phyloP scores from a whole-genome alignment of 2,797 vertebrate species.

The Tokudaia muenninki region DNA sequence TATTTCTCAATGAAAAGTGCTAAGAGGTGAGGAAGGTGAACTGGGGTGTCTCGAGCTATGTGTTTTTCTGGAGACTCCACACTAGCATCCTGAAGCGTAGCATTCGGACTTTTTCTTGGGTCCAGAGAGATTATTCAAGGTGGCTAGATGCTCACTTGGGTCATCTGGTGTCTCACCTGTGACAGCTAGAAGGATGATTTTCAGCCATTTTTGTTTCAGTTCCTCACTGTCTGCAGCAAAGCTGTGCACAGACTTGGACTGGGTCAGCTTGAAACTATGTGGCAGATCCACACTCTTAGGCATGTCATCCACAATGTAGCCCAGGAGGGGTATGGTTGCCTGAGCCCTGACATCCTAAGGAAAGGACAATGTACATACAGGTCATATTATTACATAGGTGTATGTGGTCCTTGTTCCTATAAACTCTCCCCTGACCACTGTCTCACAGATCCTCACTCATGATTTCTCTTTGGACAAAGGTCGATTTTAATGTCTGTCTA shows the following conservation, averaged over 20 bases:
- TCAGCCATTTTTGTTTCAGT: constrained; percentile 97
- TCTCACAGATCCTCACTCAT: background rate
- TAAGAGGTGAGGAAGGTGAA: constrained; percentile 82
- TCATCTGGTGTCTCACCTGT: constrained; percentile 92
- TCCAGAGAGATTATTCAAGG: constrained; percentile 84
- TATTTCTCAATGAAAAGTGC: constrained; percentile 89
- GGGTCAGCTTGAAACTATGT: constrained; percentile 94
- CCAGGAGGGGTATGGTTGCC: constrained; percentile 96
- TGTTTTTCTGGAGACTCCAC: constrained; percentile 53
- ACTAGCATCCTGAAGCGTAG: constrained; percentile 75
- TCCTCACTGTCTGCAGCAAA: constrained; percentile 96
- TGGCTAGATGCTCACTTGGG: constrained; percentile 80
- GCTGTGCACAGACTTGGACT: constrained; percentile 96
- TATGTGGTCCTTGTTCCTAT: background rate
- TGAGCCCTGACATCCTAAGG: constrained; percentile 97
- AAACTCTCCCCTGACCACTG: background rate
- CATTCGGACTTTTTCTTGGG: constrained; percentile 82
- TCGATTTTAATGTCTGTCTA: background rate
- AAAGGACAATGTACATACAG: background rate
- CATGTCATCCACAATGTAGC: constrained; percentile 94
- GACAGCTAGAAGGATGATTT: constrained; percentile 94
- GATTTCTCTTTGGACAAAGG: background rate
- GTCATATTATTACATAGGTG: no score
- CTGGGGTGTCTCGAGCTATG: constrained; percentile 66
- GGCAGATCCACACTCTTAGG: constrained; percentile 91